These are phyloP conservation scores for Suncus etruscus DNA, from an alignment of 2,113 vertebrate genomes.

Conservation along the genomic window DNA sequence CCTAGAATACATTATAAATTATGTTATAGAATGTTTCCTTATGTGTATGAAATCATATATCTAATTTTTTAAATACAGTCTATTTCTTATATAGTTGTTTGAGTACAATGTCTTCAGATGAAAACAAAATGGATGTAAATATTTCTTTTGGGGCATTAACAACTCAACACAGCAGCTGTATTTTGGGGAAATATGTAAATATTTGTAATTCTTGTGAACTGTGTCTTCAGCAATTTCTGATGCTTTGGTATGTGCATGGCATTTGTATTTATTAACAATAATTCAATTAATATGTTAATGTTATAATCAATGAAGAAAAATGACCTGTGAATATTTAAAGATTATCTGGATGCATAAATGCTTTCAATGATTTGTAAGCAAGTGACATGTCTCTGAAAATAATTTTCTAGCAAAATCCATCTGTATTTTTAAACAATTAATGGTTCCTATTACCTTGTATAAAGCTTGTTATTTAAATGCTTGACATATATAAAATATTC, in stretches of 20 bases:
- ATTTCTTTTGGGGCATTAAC: conserved; percentile 38
- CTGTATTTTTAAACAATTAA: not conserved
- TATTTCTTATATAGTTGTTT: conserved; percentile 31
- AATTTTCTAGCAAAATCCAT: not conserved
- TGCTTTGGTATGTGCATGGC: not conserved
- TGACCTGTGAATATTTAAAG: not conserved
- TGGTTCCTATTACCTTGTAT: not conserved
- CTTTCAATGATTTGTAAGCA: not conserved
- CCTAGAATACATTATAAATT: not conserved
- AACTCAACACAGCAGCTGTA: conserved; percentile 55
- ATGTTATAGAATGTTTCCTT: not conserved
- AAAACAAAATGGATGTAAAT: conserved; percentile 63
- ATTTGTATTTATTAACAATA: conserved; percentile 40
- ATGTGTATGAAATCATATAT: conserved; percentile 8
- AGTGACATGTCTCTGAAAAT: not conserved
- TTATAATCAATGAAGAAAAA: not conserved
- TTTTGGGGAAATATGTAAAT: conserved; percentile 61
- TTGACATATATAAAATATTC: not conserved
- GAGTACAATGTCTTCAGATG: conserved; percentile 51
- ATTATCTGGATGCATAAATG: not conserved
- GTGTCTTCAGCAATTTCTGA: conserved; percentile 12
- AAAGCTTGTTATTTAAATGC: not conserved
- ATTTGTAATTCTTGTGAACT: conserved; percentile 58
- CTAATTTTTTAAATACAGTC: not conserved
- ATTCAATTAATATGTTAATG: conserved; percentile 59